These are phyloP conservation scores for Cephus pulcher DNA, from an alignment of 2,888 invertebrate species.

Conservation along the genomic window DNA sequence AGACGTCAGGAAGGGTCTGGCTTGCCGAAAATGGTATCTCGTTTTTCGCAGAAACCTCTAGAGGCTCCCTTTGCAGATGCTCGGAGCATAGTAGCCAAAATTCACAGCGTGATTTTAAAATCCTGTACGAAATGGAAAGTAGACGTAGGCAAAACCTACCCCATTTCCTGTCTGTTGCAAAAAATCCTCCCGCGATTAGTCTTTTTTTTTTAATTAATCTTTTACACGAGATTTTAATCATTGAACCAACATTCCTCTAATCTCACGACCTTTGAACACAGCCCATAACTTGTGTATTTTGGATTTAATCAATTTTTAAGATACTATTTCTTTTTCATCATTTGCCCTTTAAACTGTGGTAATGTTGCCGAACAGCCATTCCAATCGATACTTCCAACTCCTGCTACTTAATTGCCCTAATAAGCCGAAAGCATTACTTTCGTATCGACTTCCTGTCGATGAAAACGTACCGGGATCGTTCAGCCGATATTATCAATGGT, in stretches of 20 bases:
- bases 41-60: slow-evolving; percentile 22
- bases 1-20: slow-evolving; percentile 19
- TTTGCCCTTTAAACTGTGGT: neutral
- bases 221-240: neutral
- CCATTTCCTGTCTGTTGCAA: neutral
- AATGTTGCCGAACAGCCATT: neutral
- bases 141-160: neutral
- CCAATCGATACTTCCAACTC: neutral
- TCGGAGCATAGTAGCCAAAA: neutral
- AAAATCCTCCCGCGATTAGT: neutral
- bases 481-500: neutral
- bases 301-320: neutral
- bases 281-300: neutral
- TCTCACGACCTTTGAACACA: neutral
- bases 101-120: neutral
- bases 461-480: neutral
- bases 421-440: neutral
- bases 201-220: neutral
- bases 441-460: neutral
- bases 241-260: neutral
- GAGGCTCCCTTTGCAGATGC: neutral
- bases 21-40: slow-evolving; percentile 30
- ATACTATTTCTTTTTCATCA: neutral
- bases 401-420: neutral
- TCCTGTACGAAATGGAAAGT: neutral